Percentiles rank a stretch among this genome's conserved stretches.
phyloP scores from a whole-genome alignment of 2,797 vertebrate genomes.

The Knipowitschia caucasica region DNA sequence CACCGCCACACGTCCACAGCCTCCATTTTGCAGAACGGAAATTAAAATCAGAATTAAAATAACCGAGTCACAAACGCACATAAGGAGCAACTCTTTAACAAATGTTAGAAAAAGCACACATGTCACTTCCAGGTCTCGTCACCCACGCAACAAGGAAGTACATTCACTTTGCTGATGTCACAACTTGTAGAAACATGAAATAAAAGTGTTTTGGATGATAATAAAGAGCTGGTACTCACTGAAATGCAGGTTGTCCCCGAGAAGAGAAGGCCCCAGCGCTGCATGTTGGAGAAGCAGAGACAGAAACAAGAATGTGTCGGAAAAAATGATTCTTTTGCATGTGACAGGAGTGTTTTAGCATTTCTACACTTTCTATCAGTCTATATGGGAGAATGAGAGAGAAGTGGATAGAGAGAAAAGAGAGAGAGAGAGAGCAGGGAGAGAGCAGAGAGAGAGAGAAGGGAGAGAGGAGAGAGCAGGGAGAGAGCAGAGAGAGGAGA shows the following conservation, averaged over 20 bases:
- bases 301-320: too few relatives aligned
- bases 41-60: too few relatives aligned
- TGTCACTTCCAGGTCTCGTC: slow-evolving; percentile 10
- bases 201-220: slow-evolving; percentile 1
- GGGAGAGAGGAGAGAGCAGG: not conserved
- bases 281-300: slow-evolving; percentile 29
- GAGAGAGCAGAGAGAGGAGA: not conserved
- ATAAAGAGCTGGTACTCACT: slow-evolving; percentile 61
- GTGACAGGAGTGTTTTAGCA: too few relatives aligned
- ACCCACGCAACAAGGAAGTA: slow-evolving; percentile 51
- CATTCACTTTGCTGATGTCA: slow-evolving; percentile 8
- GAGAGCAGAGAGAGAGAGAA: not conserved
- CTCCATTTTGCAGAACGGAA: slow-evolving; percentile 13
- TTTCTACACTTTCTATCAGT: too few relatives aligned
- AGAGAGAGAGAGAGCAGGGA: not conserved
- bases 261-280: slow-evolving; percentile 60
- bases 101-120: not conserved
- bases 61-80: too few relatives aligned
- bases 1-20: slow-evolving; percentile 1
- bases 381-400: too few relatives aligned
- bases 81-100: not conserved
- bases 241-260: slow-evolving; percentile 46
- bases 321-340: too few relatives aligned
- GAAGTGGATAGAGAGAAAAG: slow-evolving; percentile 40
- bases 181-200: slow-evolving; percentile 23